Base-by-base conservation (phyloP, 37 sponge, comb jelly and placozoan species). In the Chondrosia reniformis region DNA sequence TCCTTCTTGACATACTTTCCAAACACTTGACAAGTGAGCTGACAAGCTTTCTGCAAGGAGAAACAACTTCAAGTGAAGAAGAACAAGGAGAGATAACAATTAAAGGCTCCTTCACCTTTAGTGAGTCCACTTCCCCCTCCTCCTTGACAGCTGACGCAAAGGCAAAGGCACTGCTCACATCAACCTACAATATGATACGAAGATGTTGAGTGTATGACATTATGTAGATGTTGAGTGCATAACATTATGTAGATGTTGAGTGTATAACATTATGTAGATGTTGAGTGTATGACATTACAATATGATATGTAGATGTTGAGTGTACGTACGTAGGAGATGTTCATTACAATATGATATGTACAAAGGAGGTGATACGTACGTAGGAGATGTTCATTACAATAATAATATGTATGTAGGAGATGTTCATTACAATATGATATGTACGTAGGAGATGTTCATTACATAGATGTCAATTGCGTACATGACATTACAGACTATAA, bases 1-100 rank as follows among this genome's bases (percentile, higher is more conserved):
- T 97, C 90, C 38, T 82, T 89, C 84, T 86, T 91, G 76, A 92
- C 84, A 77, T 87, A 80, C 74, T 94, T 97, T 49, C 88, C 89
- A 83, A 97, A 97, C 41, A 97, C 87, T 24, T 83, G 83, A 45
- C 93, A 94, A 15, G 95, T 91, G 57, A 88, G 42, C 55, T 87
- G 90, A 76, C 87, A 83, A 0, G 93, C 95, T 84, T 88, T 89
- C 88, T 91, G 40, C 17, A 82, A 39, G 21, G 17, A 15, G 8
- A 54, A 6, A 33, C n/a, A 62, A n/a, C n/a, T 12, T 10, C 12
- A 19, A 30, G n/a, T 0, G 25, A 15, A 10, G 22, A 1, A 30
- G 42, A 1, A 27, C 28, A 34, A 62, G 59, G 37, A 37, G 57
- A 15, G 33, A 33, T 31, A 25, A 6, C 4, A 55, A 33, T 46